A percentile compares a stretch with the other conserved stretches of the same genome.
Evolutionary conservation across 2,888 invertebrate genomes (phyloP).

Genomic region (Aspidapion aeneum): DNA sequence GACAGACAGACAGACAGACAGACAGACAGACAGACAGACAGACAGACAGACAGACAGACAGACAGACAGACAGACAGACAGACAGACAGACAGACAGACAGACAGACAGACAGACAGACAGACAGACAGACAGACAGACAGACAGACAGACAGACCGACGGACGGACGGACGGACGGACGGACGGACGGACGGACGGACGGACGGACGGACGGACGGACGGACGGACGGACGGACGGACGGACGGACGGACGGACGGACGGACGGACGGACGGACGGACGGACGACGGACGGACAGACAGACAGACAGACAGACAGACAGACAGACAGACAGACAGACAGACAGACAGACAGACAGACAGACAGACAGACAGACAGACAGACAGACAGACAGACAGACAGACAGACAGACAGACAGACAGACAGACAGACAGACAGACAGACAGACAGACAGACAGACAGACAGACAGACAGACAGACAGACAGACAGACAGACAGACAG

Average conservation of each 20-base stretch:
- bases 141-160: too few species aligned
- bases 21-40: slow-evolving; percentile 13
- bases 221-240: slow-evolving; percentile 13
- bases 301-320: too few species aligned
- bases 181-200: slow-evolving; percentile 14
- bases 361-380: slow-evolving; percentile 15
- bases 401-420: slow-evolving; percentile 16
- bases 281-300: too few species aligned
- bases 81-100: slow-evolving; percentile 14
- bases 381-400: slow-evolving; percentile 14
- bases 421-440: slow-evolving; percentile 14
- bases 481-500: slow-evolving; percentile 14
- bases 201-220: slow-evolving; percentile 13
- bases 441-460: slow-evolving; percentile 7
- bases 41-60: slow-evolving; percentile 15
- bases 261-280: too few species aligned
- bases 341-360: slow-evolving; percentile 15
- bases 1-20: slow-evolving; percentile 14
- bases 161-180: slow-evolving; percentile 13
- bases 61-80: slow-evolving; percentile 15
- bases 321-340: slow-evolving; percentile 16
- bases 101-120: slow-evolving; percentile 16
- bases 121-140: too few species aligned
- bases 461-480: slow-evolving; percentile 15
- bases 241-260: slow-evolving; percentile 9